Conservation (phyloP, 2,113 vertebrate genomes). For the Tachysurus vachellii region DNA sequence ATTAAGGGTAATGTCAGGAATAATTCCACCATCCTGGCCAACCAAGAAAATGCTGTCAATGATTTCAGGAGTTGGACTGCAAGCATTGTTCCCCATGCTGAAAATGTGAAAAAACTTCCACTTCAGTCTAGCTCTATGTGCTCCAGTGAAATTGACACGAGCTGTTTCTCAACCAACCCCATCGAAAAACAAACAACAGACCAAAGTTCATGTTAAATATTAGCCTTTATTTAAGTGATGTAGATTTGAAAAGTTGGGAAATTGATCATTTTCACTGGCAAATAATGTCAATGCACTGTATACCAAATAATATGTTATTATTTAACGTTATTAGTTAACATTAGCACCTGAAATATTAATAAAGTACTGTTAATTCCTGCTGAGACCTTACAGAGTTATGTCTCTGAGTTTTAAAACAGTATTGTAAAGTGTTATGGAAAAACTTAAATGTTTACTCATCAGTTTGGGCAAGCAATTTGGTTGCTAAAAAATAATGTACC, state of each 20-base stretch:
- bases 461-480: background rate
- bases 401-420: background rate
- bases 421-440: background rate
- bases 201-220: constrained; percentile 48
- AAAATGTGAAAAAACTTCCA: background rate
- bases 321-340: background rate
- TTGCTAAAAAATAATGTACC: background rate
- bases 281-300: background rate
- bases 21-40: constrained; percentile 61
- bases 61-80: constrained; percentile 61
- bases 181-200: constrained; percentile 33
- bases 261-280: background rate
- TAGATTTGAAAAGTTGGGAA: background rate
- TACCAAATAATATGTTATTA: background rate
- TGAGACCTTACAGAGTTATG: background rate
- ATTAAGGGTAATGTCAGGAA: constrained; percentile 73
- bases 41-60: constrained; percentile 68
- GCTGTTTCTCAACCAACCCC: background rate
- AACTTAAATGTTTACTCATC: background rate
- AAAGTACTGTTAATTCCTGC: background rate
- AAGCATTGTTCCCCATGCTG: constrained; percentile 55
- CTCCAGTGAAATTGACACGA: background rate
- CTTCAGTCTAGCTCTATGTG: background rate
- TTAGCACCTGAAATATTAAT: too few relatives aligned
- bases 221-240: constrained; percentile 8